Evolutionary conservation across 1,140 invertebrate species (phyloP).

Genomic region (Sarcophaga peregrina): DNA sequence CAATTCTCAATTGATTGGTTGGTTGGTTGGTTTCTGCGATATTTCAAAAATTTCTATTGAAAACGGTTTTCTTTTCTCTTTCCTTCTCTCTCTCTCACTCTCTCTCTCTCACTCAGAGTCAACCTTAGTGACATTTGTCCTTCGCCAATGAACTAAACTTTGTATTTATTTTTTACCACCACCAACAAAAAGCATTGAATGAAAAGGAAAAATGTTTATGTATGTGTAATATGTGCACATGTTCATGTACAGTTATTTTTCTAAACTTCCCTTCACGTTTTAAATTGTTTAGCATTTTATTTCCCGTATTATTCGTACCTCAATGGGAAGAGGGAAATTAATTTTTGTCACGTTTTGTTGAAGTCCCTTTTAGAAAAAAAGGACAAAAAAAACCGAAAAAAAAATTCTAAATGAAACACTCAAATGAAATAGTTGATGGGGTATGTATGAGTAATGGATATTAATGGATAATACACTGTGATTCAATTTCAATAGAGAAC

Average conservation of each 20-base stretch:
- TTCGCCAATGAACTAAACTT: constrained; percentile 5
- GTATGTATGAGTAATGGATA: neutral
- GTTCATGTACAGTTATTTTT: neutral
- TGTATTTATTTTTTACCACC: neutral
- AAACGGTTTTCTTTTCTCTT: constrained; percentile 9
- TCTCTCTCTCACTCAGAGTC: neutral
- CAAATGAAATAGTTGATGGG: neutral
- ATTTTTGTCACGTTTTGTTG: constrained; percentile 39
- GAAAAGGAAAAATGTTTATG: neutral
- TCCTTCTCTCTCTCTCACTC: neutral
- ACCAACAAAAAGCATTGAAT: neutral
- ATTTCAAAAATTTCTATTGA: neutral
- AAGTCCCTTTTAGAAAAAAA: constrained; percentile 1
- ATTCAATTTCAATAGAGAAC: no score
- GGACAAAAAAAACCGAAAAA: constrained; percentile 1
- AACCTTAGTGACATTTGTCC: neutral
- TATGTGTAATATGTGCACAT: neutral
- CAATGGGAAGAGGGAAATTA: neutral
- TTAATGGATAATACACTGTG: neutral
- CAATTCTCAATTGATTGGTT: no score
- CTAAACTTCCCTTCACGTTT: neutral
- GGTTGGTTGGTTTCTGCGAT: no score
- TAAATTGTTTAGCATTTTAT: neutral
- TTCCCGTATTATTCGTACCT: neutral
- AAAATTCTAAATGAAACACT: neutral